Base-by-base conservation (phyloP, 2,888 invertebrate genomes). In the Molorchus minor region DNA sequence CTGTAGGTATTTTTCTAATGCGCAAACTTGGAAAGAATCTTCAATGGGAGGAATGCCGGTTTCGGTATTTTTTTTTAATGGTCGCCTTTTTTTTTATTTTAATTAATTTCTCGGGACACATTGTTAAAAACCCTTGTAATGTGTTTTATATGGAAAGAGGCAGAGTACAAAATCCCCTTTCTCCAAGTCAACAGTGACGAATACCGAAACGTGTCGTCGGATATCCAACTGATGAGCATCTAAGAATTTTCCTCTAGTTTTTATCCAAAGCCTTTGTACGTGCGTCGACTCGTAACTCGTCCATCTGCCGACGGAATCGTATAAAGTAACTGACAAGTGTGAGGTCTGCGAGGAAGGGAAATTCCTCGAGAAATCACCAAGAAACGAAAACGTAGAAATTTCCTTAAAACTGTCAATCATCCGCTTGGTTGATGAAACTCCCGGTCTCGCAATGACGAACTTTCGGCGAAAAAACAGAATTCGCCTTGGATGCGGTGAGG, bases 361-460 rank as follows among this genome's bases (percentile, higher is more conserved):
- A 73, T 74, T 76, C 74, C 72, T 66, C 67, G 71, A 71, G 74
- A 75, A 77, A 77, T 77, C 75, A 72, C 69, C 66, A 70, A n/a
- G 65, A 71, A 64, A 63, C 59, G 64, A 60, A 73, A 71, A 67
- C 69, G 70, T 68, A 65, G 68, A 75, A 69, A 71, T 71, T 71
- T 71, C 71, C 70, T 66, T 67, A 71, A 75, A 77, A 77, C 77
- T 72, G 77, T 77, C 78, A 77, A 76, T 78, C 77, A 77, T 71
- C 70, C 73, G 72, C 63, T 69, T 56, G 63, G 68, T 60, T 65
- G 66, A 65, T 65, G 65, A 62, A 62, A 65, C 62, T 64, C 61
- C 67, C 62, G 56, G 64, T 62, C 56, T 59, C 57, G 59, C 65
- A 64, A 67, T 69, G 68, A 68, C 66, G 68, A 71, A 69, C 66